Conservation (phyloP, 2,797 vertebrate genomes). For the Chlorospingus flavigularis region DNA sequence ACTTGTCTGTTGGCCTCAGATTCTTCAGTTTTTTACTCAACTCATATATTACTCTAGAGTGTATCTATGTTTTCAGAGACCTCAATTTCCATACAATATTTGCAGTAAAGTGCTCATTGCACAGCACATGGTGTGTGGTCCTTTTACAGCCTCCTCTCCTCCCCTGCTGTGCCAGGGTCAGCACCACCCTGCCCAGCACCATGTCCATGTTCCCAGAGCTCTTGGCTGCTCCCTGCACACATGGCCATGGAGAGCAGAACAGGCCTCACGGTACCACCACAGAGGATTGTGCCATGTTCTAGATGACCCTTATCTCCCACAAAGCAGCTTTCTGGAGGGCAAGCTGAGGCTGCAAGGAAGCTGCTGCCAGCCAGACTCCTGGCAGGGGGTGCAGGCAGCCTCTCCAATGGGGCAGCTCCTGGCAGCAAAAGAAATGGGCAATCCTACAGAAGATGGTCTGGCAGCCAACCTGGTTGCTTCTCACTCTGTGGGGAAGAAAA, state of each 20-base stretch:
- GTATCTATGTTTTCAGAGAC: background rate
- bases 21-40: background rate
- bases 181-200: background rate
- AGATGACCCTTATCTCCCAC: constrained; percentile 15
- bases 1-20: background rate
- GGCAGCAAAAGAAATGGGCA: background rate
- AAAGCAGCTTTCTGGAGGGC: background rate
- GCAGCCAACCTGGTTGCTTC: background rate
- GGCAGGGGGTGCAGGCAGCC: background rate
- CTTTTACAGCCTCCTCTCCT: background rate
- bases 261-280: accelerated
- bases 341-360: background rate
- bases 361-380: background rate
- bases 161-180: background rate
- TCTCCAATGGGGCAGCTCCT: background rate
- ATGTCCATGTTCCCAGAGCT: background rate
- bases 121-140: accelerated
- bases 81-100: background rate
- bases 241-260: background rate
- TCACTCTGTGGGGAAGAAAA: background rate
- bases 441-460: background rate
- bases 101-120: background rate
- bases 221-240: background rate
- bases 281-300: background rate
- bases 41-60: background rate